phyloP scores from a whole-genome alignment of 2,113 vertebrate species.

The Girardinichthys multiradiatus region DNA sequence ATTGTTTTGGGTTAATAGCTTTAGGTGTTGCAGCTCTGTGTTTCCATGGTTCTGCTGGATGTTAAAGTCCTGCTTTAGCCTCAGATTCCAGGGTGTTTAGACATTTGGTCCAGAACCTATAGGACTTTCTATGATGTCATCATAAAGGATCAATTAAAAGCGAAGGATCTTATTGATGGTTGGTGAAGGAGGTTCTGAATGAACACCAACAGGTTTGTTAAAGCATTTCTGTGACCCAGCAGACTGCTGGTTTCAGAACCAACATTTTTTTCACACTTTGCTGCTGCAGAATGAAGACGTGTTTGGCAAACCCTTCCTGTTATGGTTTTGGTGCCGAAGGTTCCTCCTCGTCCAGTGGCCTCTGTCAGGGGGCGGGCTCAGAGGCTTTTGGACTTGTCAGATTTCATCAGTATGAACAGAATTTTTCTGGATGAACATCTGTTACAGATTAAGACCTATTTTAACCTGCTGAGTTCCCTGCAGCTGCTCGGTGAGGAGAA shows the following conservation, averaged over 20 bases:
- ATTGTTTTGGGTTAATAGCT: no score
- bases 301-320: constrained; percentile 56
- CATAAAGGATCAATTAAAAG: no score
- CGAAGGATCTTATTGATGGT: no score
- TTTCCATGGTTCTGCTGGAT: no score
- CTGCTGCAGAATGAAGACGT: constrained; percentile 24
- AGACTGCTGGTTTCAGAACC: not conserved
- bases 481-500: no score
- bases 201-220: no score
- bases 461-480: not conserved
- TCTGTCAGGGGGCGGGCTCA: not conserved
- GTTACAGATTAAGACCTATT: not conserved
- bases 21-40: no score
- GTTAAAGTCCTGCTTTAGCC: no score
- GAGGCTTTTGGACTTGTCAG: not conserved
- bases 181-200: no score
- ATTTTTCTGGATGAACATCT: not conserved
- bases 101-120: no score
- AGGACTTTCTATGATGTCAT: no score
- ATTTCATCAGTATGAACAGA: no score
- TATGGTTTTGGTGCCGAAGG: constrained; percentile 49
- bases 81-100: not conserved
- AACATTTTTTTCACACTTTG: constrained; percentile 1
- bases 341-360: constrained; percentile 49
- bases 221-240: not conserved